Conservation (phyloP, 1,140 invertebrate species). For the Eueides isabella region DNA sequence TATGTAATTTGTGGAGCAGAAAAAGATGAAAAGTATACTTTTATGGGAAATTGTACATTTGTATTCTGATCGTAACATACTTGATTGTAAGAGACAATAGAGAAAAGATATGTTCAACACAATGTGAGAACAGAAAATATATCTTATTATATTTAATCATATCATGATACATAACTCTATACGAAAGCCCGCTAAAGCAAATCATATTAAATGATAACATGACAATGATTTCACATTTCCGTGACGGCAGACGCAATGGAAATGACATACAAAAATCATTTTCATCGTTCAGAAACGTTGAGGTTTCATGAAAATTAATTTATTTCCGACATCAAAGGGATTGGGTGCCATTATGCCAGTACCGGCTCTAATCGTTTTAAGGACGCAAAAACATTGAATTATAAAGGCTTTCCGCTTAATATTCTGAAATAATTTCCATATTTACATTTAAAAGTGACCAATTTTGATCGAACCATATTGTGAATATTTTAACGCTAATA, state of each 20-base stretch:
- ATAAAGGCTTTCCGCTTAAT: conserved; percentile 26
- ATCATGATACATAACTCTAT: no score
- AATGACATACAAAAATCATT: conserved; percentile 46
- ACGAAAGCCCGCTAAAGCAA: background rate
- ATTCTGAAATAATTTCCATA: conserved; percentile 22
- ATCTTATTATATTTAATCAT: background rate
- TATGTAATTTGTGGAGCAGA: conserved; percentile 14
- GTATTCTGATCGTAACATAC: background rate
- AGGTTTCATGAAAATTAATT: conserved; percentile 52
- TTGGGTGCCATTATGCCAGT: conserved; percentile 33
- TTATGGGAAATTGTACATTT: background rate
- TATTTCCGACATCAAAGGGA: conserved; percentile 53
- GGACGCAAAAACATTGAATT: conserved; percentile 32
- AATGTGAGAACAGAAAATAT: background rate
- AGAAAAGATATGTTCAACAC: background rate
- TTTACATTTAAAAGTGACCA: conserved; percentile 24
- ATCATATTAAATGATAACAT: background rate
- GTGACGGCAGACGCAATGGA: conserved; percentile 24
- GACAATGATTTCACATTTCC: conserved; percentile 3
- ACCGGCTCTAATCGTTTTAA: conserved; percentile 35
- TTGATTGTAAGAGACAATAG: background rate
- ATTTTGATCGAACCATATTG: conserved; percentile 23
- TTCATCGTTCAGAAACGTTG: conserved; percentile 41
- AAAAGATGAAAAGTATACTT: background rate
- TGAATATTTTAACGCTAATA: conserved; percentile 16